These are phyloP conservation scores for Archocentrus centrarchus DNA, from an alignment of 2,113 vertebrate species.

Conservation along the genomic window DNA sequence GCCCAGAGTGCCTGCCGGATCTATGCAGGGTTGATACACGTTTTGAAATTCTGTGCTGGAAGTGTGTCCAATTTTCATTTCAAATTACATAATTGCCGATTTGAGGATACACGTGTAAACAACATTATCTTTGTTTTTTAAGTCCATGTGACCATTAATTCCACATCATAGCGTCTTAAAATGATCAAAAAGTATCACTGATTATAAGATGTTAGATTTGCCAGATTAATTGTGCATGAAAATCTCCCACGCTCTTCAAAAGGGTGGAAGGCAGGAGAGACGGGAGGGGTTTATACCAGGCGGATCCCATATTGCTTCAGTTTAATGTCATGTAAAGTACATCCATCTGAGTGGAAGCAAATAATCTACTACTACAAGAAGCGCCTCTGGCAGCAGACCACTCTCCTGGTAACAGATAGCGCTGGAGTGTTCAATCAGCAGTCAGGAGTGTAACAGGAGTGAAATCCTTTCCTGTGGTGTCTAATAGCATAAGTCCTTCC, in stretches of 20 bases:
- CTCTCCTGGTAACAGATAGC: slow-evolving; percentile 59
- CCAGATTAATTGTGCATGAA: slow-evolving; percentile 53
- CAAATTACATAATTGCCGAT: slow-evolving; percentile 53
- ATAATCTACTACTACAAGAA: slow-evolving; percentile 66
- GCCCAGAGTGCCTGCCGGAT: slow-evolving; percentile 46
- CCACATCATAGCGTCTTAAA: slow-evolving; percentile 47
- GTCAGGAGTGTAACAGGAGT: slow-evolving; percentile 58
- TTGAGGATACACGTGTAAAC: slow-evolving; percentile 61
- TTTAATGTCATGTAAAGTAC: slow-evolving; percentile 77
- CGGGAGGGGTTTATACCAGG: not conserved
- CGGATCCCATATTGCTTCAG: slow-evolving; percentile 55
- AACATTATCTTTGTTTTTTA: slow-evolving; percentile 52
- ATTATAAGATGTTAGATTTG: slow-evolving; percentile 56
- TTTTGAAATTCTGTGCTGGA: slow-evolving; percentile 43
- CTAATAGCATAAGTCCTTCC: slow-evolving; percentile 60
- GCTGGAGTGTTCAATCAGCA: slow-evolving; percentile 66
- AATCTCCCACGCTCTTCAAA: slow-evolving; percentile 44
- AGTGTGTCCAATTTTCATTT: slow-evolving; percentile 57
- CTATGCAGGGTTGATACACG: slow-evolving; percentile 30
- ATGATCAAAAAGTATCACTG: slow-evolving; percentile 39
- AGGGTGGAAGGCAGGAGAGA: not conserved
- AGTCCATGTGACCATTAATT: slow-evolving; percentile 57
- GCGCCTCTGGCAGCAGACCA: slow-evolving; percentile 57
- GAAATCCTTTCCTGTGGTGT: slow-evolving; percentile 66
- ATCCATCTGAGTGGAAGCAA: slow-evolving; percentile 64